Base-by-base conservation (phyloP, 2,888 invertebrate species). In the Lepidonotus clava region DNA sequence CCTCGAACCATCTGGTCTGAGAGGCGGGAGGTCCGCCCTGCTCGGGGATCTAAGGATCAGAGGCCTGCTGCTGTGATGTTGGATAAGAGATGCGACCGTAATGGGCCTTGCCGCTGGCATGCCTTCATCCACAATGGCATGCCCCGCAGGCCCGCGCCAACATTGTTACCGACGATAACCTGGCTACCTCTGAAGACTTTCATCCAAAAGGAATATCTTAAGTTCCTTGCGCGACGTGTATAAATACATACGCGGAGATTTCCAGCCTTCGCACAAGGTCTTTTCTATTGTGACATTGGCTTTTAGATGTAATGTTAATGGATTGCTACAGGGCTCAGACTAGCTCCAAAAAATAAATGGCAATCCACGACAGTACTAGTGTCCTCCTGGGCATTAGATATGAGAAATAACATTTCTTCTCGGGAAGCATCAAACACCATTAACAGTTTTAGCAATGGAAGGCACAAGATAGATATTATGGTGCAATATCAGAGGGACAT, bases 51-150 rank as follows among this genome's bases (percentile, higher is more conserved):
- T 80, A 32, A 80, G 80, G 46, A 80, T 80, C 76, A 76, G n/a
- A 4, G 76, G 24, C 76, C 76, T 24, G 51, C 14, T 21, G 24
- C 80, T 80, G 28, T 80, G 80, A 80, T 80, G 80, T 80, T 46
- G 80, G 80, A 80, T 80, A 80, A 80, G 51, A 51, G 80, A 46
- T 51, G 46, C 14, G 5, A 11, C 34, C 28, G 46, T 80, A 80
- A 80, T 80, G 80, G 80, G 46, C 24, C 80, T 41, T 80, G 46
- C 80, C 80, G 11, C 32, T 8, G 41, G 41, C 80, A 18, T 41
- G 24, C 80, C 80, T 80, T 80, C 80, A 80, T 80, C 80, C 34
- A 80, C 51, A 80, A 51, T 51, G 80, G 24, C 24, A 28, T 80
- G 14, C 41, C 28, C 80, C 24, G 18, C 24, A 51, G 51, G 71